Evolutionary conservation across 2,797 vertebrate genomes (phyloP).

Genomic region (Acrossocheilus wenchowensis): DNA sequence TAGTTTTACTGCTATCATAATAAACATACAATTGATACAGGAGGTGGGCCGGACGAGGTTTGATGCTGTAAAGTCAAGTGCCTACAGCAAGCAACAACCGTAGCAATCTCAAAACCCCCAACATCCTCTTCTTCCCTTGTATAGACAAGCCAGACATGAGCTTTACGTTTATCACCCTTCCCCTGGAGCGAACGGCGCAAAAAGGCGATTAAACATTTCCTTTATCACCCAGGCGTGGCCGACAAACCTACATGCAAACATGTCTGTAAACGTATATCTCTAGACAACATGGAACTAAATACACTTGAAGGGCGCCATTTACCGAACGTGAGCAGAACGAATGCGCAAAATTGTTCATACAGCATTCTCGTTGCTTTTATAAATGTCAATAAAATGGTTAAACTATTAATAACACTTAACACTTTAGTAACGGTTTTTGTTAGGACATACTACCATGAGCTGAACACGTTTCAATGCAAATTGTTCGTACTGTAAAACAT

Average conservation of each 20-base stretch:
- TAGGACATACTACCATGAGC: not conserved
- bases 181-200: conserved; percentile 29
- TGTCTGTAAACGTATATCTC: conserved; percentile 8
- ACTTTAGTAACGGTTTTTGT: not conserved
- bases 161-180: conserved; percentile 42
- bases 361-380: not conserved
- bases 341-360: not conserved
- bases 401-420: not conserved
- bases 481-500: not conserved
- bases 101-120: conserved; percentile 16
- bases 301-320: not conserved
- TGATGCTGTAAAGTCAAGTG: conserved; percentile 59
- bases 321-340: not conserved
- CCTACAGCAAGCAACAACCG: conserved; percentile 39
- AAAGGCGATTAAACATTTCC: conserved; percentile 57
- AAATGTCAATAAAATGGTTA: not conserved
- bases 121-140: conserved; percentile 22
- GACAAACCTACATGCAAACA: conserved; percentile 43
- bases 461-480: not conserved
- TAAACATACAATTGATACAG: conserved; percentile 66
- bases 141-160: conserved; percentile 45
- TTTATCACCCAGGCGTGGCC: conserved; percentile 60
- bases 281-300: not conserved
- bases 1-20: conserved; percentile 63
- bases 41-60: conserved; percentile 46